Base-by-base conservation (phyloP, 2,888 invertebrate genomes). In the Griposia aprilina region DNA sequence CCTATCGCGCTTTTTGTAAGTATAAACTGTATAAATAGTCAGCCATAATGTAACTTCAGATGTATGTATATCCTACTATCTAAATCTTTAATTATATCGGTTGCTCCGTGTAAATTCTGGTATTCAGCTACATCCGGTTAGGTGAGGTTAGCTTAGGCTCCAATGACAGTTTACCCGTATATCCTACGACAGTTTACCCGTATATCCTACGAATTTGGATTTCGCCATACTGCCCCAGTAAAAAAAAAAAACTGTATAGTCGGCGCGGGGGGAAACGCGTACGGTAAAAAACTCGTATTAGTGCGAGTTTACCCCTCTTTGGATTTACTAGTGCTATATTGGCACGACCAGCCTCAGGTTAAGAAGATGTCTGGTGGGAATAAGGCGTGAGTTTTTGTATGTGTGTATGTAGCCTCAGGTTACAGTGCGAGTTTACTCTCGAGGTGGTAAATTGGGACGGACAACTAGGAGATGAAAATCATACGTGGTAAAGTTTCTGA, bases 1-100 rank as follows among this genome's bases (percentile, higher is more conserved):
- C 96, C 95, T 50, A 84, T 93, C 30, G 52, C 91, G 10, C 90
- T 94, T 45, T 88, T 91, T 72, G 95, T 95, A 88, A 94, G 94
- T 90, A 78, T 69, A n/a, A 17, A 30, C 0, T 70, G 11, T 48
- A 36, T 45, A 48, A n/a, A 48, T 23, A 52, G 26, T 60, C 13
- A 23, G 50, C 5, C 57, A 6, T 60, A 48, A 26, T 13, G 7
- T n/a, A 36, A 26, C 4, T 55, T 57, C 8, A 36, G 5, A 62
- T 55, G 23, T 11, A 62, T 55, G 23, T 11, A 23, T 76, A 45
- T 59, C 36, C 20, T 36, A 75, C 10, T n/a, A 48, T 30, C n/a
- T n/a, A n/a, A 55, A 52, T 36, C 52, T 11, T 52, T 15, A 30
- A 17, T 36, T 15, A 30, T 52, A n/a, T 52, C 23, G 50, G 5